A percentile compares a stretch with the other conserved stretches of the same genome.
Evolutionary conservation across 2,113 vertebrate species (phyloP).

Genomic region (Heliornis fulica): DNA sequence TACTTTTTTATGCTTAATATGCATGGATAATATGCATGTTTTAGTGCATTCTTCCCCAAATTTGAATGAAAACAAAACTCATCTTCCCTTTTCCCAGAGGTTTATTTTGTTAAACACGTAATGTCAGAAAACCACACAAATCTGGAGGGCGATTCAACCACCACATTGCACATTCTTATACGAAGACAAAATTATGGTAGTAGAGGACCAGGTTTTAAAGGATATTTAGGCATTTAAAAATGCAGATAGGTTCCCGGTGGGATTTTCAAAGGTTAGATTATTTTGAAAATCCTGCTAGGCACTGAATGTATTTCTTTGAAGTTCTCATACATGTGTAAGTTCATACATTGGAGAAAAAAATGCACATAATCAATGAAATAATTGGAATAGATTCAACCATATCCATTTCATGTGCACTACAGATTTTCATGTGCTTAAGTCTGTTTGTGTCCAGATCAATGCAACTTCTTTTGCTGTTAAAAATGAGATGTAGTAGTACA

Average conservation of each 20-base stretch:
- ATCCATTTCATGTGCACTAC: background rate
- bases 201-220: background rate
- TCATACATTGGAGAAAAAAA: slow-evolving; percentile 14
- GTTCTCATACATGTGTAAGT: background rate
- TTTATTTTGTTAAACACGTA: background rate
- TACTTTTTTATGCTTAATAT: background rate
- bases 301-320: slow-evolving; percentile 13
- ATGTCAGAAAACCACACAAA: background rate
- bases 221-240: slow-evolving; percentile 9
- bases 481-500: background rate
- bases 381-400: slow-evolving; percentile 12
- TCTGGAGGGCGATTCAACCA: background rate
- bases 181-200: background rate
- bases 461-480: slow-evolving; percentile 45
- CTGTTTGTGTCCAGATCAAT: slow-evolving; percentile 6
- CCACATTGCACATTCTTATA: background rate
- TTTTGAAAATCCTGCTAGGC: slow-evolving; percentile 25
- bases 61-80: background rate
- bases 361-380: slow-evolving; percentile 44
- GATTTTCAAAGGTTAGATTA: slow-evolving; percentile 30
- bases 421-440: background rate
- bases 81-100: background rate
- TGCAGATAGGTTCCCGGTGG: background rate
- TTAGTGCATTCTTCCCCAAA: background rate
- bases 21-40: background rate